A percentile compares a stretch with the other conserved stretches of the same genome.
These are phyloP conservation scores for Himalopsyche anomala DNA, from an alignment of 2,888 invertebrate genomes.

Conservation along the genomic window DNA sequence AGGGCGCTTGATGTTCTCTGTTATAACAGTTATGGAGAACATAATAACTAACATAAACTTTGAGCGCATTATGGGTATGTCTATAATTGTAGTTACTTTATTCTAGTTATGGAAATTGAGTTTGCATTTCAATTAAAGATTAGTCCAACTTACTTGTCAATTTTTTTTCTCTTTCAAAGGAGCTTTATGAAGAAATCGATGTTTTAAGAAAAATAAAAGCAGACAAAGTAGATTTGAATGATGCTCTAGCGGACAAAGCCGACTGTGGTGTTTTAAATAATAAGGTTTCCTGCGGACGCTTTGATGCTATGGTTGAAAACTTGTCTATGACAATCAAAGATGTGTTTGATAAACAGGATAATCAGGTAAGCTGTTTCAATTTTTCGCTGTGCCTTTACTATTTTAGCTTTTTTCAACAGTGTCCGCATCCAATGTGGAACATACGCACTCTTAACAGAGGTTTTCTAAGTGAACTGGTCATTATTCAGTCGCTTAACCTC, in stretches of 20 bases:
- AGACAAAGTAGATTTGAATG: slow-evolving; percentile 83
- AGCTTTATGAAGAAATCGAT: slow-evolving; percentile 81
- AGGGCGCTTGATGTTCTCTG: no score
- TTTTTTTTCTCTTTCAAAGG: slow-evolving; percentile 69
- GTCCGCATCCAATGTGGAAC: no score
- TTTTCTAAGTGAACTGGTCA: no score
- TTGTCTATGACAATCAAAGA: slow-evolving; percentile 81
- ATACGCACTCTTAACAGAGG: no score
- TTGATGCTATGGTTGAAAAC: slow-evolving; percentile 83
- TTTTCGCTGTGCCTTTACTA: not conserved
- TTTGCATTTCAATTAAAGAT: no score
- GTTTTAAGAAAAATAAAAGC: slow-evolving; percentile 81
- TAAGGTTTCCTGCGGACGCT: slow-evolving; percentile 85
- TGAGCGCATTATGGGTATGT: no score
- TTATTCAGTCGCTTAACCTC: no score
- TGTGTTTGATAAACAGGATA: slow-evolving; percentile 78
- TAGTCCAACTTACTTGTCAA: no score
- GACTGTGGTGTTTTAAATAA: slow-evolving; percentile 82
- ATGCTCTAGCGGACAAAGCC: slow-evolving; percentile 85
- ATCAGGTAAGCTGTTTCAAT: slow-evolving; percentile 73
- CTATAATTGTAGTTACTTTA: no score
- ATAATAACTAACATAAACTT: no score
- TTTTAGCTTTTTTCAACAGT: not conserved
- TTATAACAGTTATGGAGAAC: no score
- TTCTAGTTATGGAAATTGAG: no score